Percentiles rank a stretch among this genome's conserved stretches.
These are phyloP conservation scores for Clarias magur DNA, from an alignment of 2,113 vertebrate species.

Conservation along the genomic window DNA sequence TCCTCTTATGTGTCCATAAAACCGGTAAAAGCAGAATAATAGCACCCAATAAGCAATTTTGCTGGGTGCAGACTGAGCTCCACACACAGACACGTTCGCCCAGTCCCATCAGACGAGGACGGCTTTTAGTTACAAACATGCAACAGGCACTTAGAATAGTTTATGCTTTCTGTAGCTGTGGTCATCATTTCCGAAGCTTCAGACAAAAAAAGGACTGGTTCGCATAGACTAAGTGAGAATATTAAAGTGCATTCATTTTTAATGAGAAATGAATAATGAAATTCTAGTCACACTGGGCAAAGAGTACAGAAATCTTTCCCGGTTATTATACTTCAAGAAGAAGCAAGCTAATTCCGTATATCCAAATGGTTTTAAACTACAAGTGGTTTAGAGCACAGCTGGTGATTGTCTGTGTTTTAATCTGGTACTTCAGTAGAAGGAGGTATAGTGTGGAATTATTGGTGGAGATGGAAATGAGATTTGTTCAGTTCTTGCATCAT, in stretches of 20 bases:
- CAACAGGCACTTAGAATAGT: not conserved
- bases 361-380: not conserved
- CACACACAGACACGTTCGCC: not conserved
- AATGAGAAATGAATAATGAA: constrained; percentile 43
- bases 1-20: constrained; percentile 13
- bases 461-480: not conserved
- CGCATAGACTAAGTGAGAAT: constrained; percentile 19
- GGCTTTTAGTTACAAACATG: not conserved
- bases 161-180: constrained; percentile 10
- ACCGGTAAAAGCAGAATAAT: constrained; percentile 32
- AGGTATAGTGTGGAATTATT: not conserved
- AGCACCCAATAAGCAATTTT: constrained; percentile 17
- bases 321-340: not conserved
- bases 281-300: not conserved
- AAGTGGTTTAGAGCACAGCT: not conserved
- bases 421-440: not conserved
- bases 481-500: not conserved
- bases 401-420: not conserved
- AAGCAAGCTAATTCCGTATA: not conserved
- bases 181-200: constrained; percentile 15
- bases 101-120: not conserved
- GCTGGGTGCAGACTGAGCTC: not conserved
- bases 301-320: constrained; percentile 6
- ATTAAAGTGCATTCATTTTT: constrained; percentile 50
- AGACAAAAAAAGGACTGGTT: constrained; percentile 29